Conservation (phyloP, 2,797 vertebrate genomes). For the Furcifer pardalis region DNA sequence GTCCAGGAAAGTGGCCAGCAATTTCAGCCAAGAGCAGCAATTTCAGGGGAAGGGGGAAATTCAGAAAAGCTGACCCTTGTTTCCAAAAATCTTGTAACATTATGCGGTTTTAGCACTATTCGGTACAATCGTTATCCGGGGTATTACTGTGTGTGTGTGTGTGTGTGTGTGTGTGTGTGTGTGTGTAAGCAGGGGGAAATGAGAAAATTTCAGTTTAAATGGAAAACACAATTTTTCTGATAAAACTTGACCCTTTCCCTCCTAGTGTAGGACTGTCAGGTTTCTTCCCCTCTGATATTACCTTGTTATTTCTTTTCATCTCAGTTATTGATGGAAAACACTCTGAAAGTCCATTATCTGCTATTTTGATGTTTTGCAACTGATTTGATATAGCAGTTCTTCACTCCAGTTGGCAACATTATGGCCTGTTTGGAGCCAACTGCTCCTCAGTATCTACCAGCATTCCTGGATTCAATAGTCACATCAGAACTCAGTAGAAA, state of each 20-base stretch:
- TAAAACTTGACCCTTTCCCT: background rate
- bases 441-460: background rate
- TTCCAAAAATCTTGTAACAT: no score
- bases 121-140: no score
- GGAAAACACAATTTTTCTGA: background rate
- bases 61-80: no score
- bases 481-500: no score
- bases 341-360: background rate
- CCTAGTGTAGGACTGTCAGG: background rate
- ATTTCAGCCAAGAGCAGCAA: no score
- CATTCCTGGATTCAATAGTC: background rate
- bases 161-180: constrained; percentile 31
- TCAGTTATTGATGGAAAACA: background rate
- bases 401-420: background rate
- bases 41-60: no score
- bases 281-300: background rate
- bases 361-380: background rate
- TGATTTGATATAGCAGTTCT: background rate
- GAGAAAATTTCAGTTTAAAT: constrained; percentile 7
- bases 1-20: no score
- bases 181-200: constrained; percentile 25
- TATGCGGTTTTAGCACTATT: no score
- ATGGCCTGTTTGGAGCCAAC: background rate
- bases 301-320: constrained; percentile 10
- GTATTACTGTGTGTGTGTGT: constrained; percentile 34